Percentiles rank a stretch among this genome's conserved stretches.
These are phyloP conservation scores for Dolichopus griseipennis DNA, from an alignment of 2,888 invertebrate species.

Conservation along the genomic window DNA sequence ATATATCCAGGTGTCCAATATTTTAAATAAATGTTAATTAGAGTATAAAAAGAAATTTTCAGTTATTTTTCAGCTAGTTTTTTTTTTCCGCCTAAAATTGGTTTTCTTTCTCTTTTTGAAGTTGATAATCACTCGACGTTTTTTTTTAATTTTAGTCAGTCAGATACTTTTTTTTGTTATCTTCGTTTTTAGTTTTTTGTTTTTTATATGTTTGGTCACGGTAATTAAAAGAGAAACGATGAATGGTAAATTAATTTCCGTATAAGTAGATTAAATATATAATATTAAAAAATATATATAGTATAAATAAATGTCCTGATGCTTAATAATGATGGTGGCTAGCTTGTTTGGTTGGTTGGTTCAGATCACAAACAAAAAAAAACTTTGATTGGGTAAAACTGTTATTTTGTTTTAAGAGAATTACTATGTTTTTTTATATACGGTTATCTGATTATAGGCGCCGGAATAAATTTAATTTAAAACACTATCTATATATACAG, in stretches of 20 bases:
- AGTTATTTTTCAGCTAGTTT: no score
- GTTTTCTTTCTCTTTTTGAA: not conserved
- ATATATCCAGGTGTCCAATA: not conserved
- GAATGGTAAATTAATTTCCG: not conserved
- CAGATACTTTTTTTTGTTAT: not conserved
- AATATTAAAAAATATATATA: no score
- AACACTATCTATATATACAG: not conserved
- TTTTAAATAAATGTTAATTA: constrained; percentile 3
- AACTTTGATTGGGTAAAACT: no score
- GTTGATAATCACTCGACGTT: not conserved
- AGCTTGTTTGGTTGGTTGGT: no score
- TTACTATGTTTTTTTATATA: no score
- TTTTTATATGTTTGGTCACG: not conserved
- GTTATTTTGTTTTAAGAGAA: no score
- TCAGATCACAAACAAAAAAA: no score
- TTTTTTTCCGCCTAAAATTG: no score
- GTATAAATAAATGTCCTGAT: not conserved
- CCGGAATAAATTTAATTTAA: not conserved
- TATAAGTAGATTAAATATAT: no score
- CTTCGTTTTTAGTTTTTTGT: no score
- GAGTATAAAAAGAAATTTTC: not conserved
- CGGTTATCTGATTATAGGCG: not conserved
- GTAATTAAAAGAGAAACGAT: not conserved
- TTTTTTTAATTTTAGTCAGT: not conserved
- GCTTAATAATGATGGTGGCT: no score